phyloP scores from a whole-genome alignment of 2,888 invertebrate genomes.

The Clanis bilineata region DNA sequence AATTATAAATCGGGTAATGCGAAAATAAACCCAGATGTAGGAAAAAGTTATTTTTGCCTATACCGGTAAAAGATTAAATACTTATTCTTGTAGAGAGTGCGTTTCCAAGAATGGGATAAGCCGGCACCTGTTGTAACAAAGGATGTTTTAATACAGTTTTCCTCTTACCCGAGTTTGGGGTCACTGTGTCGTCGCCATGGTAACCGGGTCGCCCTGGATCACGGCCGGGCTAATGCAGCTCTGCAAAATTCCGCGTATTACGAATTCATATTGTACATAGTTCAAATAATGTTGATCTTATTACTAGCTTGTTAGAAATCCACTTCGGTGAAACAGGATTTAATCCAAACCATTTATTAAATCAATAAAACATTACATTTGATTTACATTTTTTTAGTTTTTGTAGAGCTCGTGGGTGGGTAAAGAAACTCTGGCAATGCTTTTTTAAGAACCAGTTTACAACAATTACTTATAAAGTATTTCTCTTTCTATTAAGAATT shows the following conservation, averaged over 20 bases:
- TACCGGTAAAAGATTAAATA: not conserved
- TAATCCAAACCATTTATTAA: no score
- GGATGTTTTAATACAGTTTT: not conserved
- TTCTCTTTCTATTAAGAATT: no score
- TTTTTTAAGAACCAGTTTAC: no score
- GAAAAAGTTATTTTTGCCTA: not conserved
- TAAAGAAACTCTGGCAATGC: no score
- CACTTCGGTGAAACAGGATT: not conserved
- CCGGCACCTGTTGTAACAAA: not conserved
- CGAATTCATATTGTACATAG: not conserved
- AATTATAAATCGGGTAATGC: no score
- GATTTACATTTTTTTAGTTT: no score
- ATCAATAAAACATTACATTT: no score
- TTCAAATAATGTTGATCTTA: not conserved
- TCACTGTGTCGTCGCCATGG: conserved; percentile 48
- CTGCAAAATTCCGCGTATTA: conserved; percentile 16
- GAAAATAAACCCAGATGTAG: not conserved
- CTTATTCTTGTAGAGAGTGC: not conserved
- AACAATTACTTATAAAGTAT: no score
- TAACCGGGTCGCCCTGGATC: conserved; percentile 40
- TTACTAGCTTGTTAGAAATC: not conserved
- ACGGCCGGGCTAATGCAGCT: conserved; percentile 28
- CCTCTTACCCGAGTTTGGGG: conserved; percentile 27
- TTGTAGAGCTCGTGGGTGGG: no score
- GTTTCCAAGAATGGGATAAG: not conserved